These are phyloP conservation scores for Calameuta filiformis DNA, from an alignment of 2,888 invertebrate genomes.

Conservation along the genomic window DNA sequence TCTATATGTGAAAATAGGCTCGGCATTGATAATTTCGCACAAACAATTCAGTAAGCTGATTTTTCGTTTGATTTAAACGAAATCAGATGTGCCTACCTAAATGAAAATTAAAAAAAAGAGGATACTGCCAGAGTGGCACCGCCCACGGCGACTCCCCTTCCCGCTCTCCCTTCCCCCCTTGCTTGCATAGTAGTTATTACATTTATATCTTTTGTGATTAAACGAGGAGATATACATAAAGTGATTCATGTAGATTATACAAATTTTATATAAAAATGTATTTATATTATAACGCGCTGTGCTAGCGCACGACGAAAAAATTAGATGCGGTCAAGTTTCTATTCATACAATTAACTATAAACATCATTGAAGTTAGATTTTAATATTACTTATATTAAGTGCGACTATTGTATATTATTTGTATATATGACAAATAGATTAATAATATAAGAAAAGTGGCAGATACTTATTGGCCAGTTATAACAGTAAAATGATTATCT, in stretches of 20 bases:
- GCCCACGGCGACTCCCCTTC: slow-evolving; percentile 35
- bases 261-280: slow-evolving; percentile 58
- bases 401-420: slow-evolving; percentile 70
- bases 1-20: slow-evolving; percentile 30
- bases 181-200: slow-evolving; percentile 54
- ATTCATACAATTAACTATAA: slow-evolving; percentile 54
- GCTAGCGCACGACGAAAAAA: slow-evolving; percentile 45
- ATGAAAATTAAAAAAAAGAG: slow-evolving; percentile 23
- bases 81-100: slow-evolving; percentile 35
- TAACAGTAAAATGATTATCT: slow-evolving; percentile 53
- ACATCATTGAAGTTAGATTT: slow-evolving; percentile 53
- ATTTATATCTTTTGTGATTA: slow-evolving; percentile 56
- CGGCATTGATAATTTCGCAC: slow-evolving; percentile 14
- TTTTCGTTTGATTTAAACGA: slow-evolving; percentile 16
- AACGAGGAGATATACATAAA: slow-evolving; percentile 48
- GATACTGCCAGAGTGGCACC: slow-evolving; percentile 52
- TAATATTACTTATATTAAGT: slow-evolving; percentile 51
- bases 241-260: slow-evolving; percentile 58
- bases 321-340: slow-evolving; percentile 59
- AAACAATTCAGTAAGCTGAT: slow-evolving; percentile 23
- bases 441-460: slow-evolving; percentile 73
- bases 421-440: slow-evolving; percentile 75
- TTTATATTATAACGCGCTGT: slow-evolving; percentile 48
- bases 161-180: slow-evolving; percentile 21
- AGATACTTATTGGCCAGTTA: slow-evolving; percentile 80